Evolutionary conservation across 1,140 invertebrate species (phyloP), one percentile per base, ranked within the genome.

Genomic region (Saccostrea echinata): DNA sequence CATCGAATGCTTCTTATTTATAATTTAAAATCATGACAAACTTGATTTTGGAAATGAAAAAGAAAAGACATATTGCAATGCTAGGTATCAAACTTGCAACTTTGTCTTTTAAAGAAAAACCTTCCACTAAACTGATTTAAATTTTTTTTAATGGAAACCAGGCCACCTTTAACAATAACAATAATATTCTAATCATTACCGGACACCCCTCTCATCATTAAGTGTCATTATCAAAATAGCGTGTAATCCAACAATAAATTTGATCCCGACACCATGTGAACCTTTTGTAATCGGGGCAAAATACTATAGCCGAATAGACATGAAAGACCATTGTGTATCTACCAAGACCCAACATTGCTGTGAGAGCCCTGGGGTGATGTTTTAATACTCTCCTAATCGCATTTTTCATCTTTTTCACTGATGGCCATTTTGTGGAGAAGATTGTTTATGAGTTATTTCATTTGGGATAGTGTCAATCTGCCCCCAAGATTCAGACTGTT

Each of bases 331-430:
- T 30, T 30, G 68, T 76, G 68, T 76, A 76, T 76, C 68, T 76
- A 9, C 11, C 3, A 33, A 76, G 68, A 30, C 27, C n/a, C 64
- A 13, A 18, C 30, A 33, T 76, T 76, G 68, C 33, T 35, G 16
- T 76, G 68, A 33, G 30, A 16, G 68, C 27, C 68, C 68, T 27
- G 27, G 27, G 68, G 68, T 13, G 11, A 76, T 76, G 68, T 76
- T 76, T 76, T 76, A 18, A 76, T 76, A 76, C 68, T 4, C 27
- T 76, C 68, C 27, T 76, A 76, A 76, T 76, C 68, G 27, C 68
- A 76, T 76, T 27, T 76, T 33, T 76, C 68, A 76, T 76, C 68
- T 76, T 76, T 76, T 30, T 30, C 68, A 76, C 68, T 30, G 68
- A 76, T 76, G 68, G 24, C 27, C 68, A 76, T 76, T 43, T 76